Percentiles rank a stretch among this genome's conserved stretches.
phyloP scores from a whole-genome alignment of 1,140 invertebrate genomes.

The Drosophila arawakana region DNA sequence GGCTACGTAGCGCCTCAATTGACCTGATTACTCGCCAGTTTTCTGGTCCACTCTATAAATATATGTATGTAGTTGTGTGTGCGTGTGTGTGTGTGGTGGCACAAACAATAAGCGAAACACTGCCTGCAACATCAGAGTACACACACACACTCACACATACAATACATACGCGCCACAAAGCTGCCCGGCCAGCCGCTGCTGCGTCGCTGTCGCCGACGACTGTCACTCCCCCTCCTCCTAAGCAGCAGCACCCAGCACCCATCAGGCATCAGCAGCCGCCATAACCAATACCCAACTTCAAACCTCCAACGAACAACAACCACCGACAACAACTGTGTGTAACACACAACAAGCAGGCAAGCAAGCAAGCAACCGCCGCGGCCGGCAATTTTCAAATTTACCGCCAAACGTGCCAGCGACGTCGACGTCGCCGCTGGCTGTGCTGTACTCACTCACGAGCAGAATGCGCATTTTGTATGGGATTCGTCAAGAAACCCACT shows the following conservation, averaged over 20 bases:
- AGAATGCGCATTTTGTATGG: slow-evolving; percentile 83
- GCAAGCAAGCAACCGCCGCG: slow-evolving; percentile 35
- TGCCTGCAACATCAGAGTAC: slow-evolving; percentile 51
- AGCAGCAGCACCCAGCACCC: slow-evolving; percentile 14
- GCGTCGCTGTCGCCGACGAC: not conserved
- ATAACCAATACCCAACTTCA: slow-evolving; percentile 27
- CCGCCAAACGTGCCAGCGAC: slow-evolving; percentile 76
- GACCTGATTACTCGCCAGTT: slow-evolving; percentile 68
- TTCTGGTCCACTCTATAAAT: slow-evolving; percentile 79
- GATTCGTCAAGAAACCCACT: slow-evolving; percentile 84
- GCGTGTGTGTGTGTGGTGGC: slow-evolving; percentile 29
- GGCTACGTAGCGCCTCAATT: slow-evolving; percentile 34
- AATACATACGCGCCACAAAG: slow-evolving; percentile 36
- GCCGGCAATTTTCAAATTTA: slow-evolving; percentile 84
- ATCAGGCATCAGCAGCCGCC: not conserved
- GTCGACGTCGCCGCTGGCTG: slow-evolving; percentile 53
- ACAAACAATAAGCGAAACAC: slow-evolving; percentile 63
- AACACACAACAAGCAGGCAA: slow-evolving; percentile 1
- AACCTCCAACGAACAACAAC: slow-evolving; percentile 36
- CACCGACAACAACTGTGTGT: slow-evolving; percentile 45
- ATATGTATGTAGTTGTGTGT: slow-evolving; percentile 24
- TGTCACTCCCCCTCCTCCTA: not conserved
- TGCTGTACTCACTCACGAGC: slow-evolving; percentile 74
- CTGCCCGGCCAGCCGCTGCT: slow-evolving; percentile 21
- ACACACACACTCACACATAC: slow-evolving; percentile 18